Percentiles rank a stretch among this genome's conserved stretches.
phyloP scores from a whole-genome alignment of 2,888 invertebrate species.

The Cantharis flavilabris region DNA sequence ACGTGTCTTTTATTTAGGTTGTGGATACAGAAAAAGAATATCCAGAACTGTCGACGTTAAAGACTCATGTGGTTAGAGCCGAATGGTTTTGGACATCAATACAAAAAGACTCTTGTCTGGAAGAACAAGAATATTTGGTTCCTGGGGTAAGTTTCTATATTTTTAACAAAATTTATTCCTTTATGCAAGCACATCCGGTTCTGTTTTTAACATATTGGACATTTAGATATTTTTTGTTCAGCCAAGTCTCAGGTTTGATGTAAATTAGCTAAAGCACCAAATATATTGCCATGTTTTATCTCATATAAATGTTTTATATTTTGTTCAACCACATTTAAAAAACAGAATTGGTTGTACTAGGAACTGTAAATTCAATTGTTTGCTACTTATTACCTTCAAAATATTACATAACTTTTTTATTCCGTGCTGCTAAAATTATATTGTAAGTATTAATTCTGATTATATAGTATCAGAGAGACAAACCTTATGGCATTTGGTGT shows the following conservation, averaged over 20 bases:
- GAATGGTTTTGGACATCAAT: slow-evolving; percentile 99
- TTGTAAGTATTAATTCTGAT: background rate
- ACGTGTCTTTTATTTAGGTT: slow-evolving; percentile 63
- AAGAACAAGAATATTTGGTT: slow-evolving; percentile 87
- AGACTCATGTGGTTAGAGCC: slow-evolving; percentile 81
- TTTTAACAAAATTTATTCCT: background rate
- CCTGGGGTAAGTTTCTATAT: slow-evolving; percentile 74
- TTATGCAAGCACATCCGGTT: background rate
- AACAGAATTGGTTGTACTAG: background rate
- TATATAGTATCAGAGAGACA: too few relatives aligned
- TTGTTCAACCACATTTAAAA: too few relatives aligned
- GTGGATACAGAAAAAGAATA: slow-evolving; percentile 80
- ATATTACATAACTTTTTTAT: background rate
- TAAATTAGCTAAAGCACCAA: too few relatives aligned
- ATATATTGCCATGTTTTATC: too few relatives aligned
- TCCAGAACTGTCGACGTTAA: slow-evolving; percentile 62
- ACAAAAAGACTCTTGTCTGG: slow-evolving; percentile 91
- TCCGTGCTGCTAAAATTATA: background rate
- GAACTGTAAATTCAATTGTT: background rate
- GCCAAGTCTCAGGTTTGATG: too few relatives aligned
- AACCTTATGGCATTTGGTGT: too few relatives aligned
- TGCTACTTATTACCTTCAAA: background rate
- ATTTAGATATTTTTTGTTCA: too few relatives aligned
- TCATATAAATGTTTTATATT: too few relatives aligned
- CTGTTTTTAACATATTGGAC: background rate